phyloP scores from a whole-genome alignment of 2,113 vertebrate genomes.

The Oreochromis niloticus region DNA sequence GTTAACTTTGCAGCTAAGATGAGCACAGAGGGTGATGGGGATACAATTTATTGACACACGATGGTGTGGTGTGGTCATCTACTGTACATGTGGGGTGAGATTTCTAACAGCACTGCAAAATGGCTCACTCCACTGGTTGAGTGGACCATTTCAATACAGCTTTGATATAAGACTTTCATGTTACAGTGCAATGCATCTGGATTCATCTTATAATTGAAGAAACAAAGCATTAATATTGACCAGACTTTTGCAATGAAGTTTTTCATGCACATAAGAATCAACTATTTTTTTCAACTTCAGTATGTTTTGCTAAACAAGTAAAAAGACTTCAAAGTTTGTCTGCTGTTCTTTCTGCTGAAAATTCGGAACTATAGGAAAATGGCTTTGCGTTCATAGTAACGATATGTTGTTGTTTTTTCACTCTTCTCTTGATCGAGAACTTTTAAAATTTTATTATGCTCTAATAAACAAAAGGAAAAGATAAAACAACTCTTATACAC shows the following conservation, averaged over 20 bases:
- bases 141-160: accelerated
- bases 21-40: accelerated
- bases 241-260: background rate
- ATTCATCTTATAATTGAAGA: background rate
- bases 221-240: background rate
- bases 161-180: background rate
- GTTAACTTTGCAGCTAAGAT: background rate
- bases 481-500: background rate
- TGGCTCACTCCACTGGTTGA: background rate
- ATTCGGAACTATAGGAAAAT: background rate
- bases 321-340: background rate
- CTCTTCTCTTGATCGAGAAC: accelerated
- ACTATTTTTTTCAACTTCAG: background rate
- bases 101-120: accelerated
- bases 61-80: background rate
- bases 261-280: background rate
- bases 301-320: background rate
- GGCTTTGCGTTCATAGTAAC: background rate
- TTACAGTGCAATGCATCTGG: background rate
- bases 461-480: background rate
- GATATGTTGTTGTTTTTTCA: accelerated
- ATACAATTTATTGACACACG: accelerated
- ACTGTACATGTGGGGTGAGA: background rate
- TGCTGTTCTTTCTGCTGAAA: background rate
- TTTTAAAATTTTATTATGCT: background rate